These are phyloP conservation scores for Morpho achilles DNA, from an alignment of 2,888 invertebrate species.

Conservation along the genomic window DNA sequence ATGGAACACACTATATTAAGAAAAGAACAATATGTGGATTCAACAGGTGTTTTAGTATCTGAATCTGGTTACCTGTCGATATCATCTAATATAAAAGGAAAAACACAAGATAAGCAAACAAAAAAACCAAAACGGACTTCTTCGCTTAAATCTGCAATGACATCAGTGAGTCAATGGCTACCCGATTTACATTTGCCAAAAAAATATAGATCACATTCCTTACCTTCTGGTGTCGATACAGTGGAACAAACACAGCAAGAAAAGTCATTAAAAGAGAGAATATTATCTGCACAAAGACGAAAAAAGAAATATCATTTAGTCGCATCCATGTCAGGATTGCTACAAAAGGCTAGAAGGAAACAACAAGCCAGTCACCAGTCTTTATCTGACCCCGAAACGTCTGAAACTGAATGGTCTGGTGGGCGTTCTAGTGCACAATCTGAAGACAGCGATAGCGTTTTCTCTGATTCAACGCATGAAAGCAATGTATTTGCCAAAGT, in stretches of 20 bases:
- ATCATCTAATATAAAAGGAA: slow-evolving; percentile 81
- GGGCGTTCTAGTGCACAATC: slow-evolving; percentile 83
- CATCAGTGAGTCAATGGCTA: slow-evolving; percentile 87
- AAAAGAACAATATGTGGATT: slow-evolving; percentile 68
- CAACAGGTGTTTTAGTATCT: slow-evolving; percentile 82
- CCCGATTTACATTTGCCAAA: slow-evolving; percentile 89
- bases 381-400: slow-evolving; percentile 87
- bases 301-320: slow-evolving; percentile 90
- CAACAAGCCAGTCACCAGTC: slow-evolving; percentile 81
- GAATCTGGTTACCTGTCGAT: slow-evolving; percentile 89
- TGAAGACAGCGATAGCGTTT: slow-evolving; percentile 86
- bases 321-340: slow-evolving; percentile 89
- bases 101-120: slow-evolving; percentile 72
- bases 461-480: slow-evolving; percentile 84
- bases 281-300: slow-evolving; percentile 74
- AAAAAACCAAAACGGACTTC: slow-evolving; percentile 86
- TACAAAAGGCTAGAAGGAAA: slow-evolving; percentile 90
- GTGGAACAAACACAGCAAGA: slow-evolving; percentile 70
- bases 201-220: slow-evolving; percentile 88
- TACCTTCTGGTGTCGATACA: slow-evolving; percentile 85
- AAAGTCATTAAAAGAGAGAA: slow-evolving; percentile 67
- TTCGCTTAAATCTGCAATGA: slow-evolving; percentile 89
- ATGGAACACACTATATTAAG: slow-evolving; percentile 52
- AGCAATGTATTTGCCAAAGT: slow-evolving; percentile 82
- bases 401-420: slow-evolving; percentile 84